Conservation (phyloP, 2,113 vertebrate species). For the Hystrix brachyura region DNA sequence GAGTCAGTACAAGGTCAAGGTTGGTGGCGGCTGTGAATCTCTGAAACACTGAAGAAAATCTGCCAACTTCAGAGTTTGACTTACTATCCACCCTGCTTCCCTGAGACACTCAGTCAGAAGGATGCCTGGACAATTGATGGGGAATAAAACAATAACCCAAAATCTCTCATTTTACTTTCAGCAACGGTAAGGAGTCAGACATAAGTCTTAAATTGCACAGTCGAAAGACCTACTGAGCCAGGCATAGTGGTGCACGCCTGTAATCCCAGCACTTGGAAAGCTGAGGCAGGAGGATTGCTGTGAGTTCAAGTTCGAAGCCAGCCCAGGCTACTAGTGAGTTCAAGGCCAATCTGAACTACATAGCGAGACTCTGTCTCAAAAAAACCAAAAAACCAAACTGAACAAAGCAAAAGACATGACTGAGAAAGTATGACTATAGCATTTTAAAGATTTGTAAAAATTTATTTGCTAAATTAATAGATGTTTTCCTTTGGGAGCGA, state of each 20-base stretch:
- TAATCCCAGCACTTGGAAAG: neutral
- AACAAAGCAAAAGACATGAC: neutral
- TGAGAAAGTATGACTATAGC: neutral
- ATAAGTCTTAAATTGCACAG: neutral
- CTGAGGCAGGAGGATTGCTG: neutral
- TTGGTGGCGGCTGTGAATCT: neutral
- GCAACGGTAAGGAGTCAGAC: neutral
- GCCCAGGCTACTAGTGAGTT: neutral
- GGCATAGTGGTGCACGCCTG: neutral
- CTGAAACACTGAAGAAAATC: slow-evolving; percentile 34
- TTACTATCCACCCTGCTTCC: neutral
- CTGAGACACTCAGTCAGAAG: neutral
- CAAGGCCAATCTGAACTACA: neutral
- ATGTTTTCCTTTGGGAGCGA: neutral
- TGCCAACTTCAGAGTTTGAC: neutral
- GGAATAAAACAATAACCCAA: neutral
- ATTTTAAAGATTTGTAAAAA: neutral
- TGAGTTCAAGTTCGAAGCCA: neutral
- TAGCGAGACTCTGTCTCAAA: neutral
- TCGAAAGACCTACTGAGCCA: neutral
- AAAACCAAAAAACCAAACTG: neutral
- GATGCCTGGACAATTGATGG: neutral
- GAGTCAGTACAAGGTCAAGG: neutral
- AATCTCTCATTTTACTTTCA: neutral
- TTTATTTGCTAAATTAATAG: neutral